Evolutionary conservation across 2,888 invertebrate genomes (phyloP), one percentile per base, ranked within the genome.

Genomic region (Deilephila elpenor): DNA sequence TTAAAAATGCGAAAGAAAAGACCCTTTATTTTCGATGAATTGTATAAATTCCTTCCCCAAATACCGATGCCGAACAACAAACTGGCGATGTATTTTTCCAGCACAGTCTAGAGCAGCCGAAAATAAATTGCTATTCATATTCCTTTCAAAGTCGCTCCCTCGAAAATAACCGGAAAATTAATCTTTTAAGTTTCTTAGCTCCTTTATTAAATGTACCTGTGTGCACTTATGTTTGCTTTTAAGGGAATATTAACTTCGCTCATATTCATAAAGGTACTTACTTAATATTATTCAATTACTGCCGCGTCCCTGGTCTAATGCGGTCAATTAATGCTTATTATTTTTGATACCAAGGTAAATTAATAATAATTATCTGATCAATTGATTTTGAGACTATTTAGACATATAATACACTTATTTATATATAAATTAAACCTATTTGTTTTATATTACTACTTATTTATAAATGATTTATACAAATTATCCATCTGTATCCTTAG

Each of bases 111-210:
- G 25, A 17, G 51, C 67, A 51, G 67, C 67, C 67, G 51, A 67
- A 61, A 64, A 67, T 51, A 67, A 67, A 67, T 67, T 67, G 67
- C 51, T 67, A 51, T 67, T 67, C 67, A 67, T 67, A 67, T 51
- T 67, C 51, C 67, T 67, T 67, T 67, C 67, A 51, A 67, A 25
- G 67, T 25, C 67, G 51, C 17, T 67, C 51, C 25, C 51, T 67
- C 44, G 67, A 44, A 67, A 67, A 67, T 67, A 67, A 67, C 67
- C 44, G 67, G 67, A 74, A 72, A 29, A 60, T 72, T 72, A 25
- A 70, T 70, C 72, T 70, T 34, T 72, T 37, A 44, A 74, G 61
- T 25, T 67, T 17, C 51, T 67, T 51, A 67, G 67, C 67, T 67
- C 67, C 64, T 64, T 44, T 51, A 67, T 67, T 67, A 6, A 51